Base-by-base conservation (phyloP, 92 coral and sea anemone genomes). In the Desmophyllum pertusum region DNA sequence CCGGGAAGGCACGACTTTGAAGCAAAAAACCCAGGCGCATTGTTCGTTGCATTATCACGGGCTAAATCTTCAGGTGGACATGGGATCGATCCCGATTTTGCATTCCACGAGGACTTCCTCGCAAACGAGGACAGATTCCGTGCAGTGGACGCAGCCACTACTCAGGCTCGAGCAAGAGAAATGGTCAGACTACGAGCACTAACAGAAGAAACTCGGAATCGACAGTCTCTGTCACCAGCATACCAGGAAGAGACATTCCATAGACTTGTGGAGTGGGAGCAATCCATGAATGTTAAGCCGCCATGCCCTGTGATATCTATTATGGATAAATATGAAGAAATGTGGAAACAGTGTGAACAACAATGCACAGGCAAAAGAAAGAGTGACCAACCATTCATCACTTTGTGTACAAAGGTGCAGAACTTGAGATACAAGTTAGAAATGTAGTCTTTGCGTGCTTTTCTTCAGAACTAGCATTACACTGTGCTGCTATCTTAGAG, bases 11-110 rank as follows among this genome's bases (percentile, higher is more conserved):
- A 81, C 13, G 83, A 72, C 35, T 87, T 87, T 74, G 74, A 87
- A 67, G 86, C 87, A 19, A 81, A 53, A 42, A 81, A 87, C 75
- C 90, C 87, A 36, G 90, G 90, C 19, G 87, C 91, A 11, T 48
- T 83, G 41, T 82, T 82, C 14, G 87, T 76, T 23, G 81, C 87
- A 25, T 55, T 82, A 67, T 81, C 87, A 37, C 5, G 80, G 68
- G 91, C 90, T 13, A 87, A 81, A 79, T 85, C 78, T n/a, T 80
- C 89, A 15, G 85, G 89, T 40, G 72, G 84, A 1, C 19, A 40
- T 78, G 46, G 71, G 0, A 30, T 23, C 13, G 84, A 87, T 68
- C 87, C 91, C 21, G 87, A 87, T 46, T 87, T 87, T 69, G 90
- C 90, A 17, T 85, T 86, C 59, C 70, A 86, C 46, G 86, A 86